Conservation (phyloP, 2,113 vertebrate genomes). For the Gambusia affinis region DNA sequence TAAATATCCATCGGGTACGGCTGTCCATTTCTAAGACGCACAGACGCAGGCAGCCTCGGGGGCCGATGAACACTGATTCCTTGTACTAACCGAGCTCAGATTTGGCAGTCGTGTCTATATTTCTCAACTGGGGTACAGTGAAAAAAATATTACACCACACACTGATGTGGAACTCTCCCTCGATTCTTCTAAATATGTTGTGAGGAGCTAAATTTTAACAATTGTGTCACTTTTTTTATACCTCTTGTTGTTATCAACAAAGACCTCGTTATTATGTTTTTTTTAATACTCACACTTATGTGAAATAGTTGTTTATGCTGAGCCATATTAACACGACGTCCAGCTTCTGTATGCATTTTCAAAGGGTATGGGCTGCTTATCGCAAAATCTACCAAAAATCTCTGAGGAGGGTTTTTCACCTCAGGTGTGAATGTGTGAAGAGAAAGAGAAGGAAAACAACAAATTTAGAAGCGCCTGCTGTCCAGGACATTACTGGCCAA, state of each 20-base stretch:
- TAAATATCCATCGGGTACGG: slow-evolving; percentile 77
- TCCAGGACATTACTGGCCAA: slow-evolving; percentile 49
- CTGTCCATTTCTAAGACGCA: slow-evolving; percentile 71
- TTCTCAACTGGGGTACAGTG: slow-evolving; percentile 67
- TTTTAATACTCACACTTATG: not conserved
- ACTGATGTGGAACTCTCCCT: slow-evolving; percentile 50
- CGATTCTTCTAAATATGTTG: slow-evolving; percentile 52
- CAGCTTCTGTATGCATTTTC: slow-evolving; percentile 32
- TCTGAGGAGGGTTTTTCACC: slow-evolving; percentile 57
- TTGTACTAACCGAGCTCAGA: slow-evolving; percentile 64
- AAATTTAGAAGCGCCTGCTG: slow-evolving; percentile 54
- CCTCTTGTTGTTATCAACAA: slow-evolving; percentile 19
- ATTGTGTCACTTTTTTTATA: slow-evolving; percentile 15
- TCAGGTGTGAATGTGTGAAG: slow-evolving; percentile 58
- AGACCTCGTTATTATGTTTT: not conserved
- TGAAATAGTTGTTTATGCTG: slow-evolving; percentile 28
- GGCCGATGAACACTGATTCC: slow-evolving; percentile 68
- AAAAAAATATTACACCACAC: slow-evolving; percentile 41
- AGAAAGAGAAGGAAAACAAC: slow-evolving; percentile 46
- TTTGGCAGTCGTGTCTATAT: slow-evolving; percentile 49
- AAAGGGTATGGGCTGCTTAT: slow-evolving; percentile 48
- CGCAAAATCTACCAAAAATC: slow-evolving; percentile 54
- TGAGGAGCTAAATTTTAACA: slow-evolving; percentile 39
- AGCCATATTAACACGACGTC: slow-evolving; percentile 37
- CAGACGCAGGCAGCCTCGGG: slow-evolving; percentile 59